Evolutionary conservation across 2,797 vertebrate species (phyloP).

Genomic region (Trematomus bernacchii): DNA sequence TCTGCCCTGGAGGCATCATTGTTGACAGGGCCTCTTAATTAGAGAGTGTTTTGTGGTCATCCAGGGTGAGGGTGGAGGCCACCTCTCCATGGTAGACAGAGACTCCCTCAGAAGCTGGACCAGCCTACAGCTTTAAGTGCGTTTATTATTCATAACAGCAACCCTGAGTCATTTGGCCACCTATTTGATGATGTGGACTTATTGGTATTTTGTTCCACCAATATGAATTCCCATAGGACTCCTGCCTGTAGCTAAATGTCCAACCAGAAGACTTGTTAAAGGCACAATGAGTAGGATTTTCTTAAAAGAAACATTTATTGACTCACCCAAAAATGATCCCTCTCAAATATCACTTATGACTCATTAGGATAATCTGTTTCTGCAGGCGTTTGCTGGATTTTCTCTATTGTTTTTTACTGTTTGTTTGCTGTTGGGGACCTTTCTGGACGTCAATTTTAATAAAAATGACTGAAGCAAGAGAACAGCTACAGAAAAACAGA

Average conservation of each 20-base stretch:
- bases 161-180: conserved; percentile 46
- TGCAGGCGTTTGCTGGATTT: too few relatives aligned
- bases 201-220: conserved; percentile 25
- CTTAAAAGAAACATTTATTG: too few relatives aligned
- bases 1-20: conserved; percentile 23
- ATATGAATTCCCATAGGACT: conserved; percentile 45
- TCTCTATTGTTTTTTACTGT: too few relatives aligned
- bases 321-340: too few relatives aligned
- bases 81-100: conserved; percentile 29
- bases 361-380: too few relatives aligned
- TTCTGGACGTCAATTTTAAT: too few relatives aligned
- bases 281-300: too few relatives aligned
- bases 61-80: conserved; percentile 50
- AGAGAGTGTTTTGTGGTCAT: conserved; percentile 50
- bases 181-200: conserved; percentile 25
- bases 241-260: conserved; percentile 32
- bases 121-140: conserved; percentile 21
- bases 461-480: too few relatives aligned
- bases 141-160: conserved; percentile 48
- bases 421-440: too few relatives aligned
- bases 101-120: conserved; percentile 56
- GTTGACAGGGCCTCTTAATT: conserved; percentile 59
- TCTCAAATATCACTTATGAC: too few relatives aligned
- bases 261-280: conserved; percentile 18
- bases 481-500: too few relatives aligned